Conservation (phyloP, 2,113 vertebrate species). For the Nicator chloris region DNA sequence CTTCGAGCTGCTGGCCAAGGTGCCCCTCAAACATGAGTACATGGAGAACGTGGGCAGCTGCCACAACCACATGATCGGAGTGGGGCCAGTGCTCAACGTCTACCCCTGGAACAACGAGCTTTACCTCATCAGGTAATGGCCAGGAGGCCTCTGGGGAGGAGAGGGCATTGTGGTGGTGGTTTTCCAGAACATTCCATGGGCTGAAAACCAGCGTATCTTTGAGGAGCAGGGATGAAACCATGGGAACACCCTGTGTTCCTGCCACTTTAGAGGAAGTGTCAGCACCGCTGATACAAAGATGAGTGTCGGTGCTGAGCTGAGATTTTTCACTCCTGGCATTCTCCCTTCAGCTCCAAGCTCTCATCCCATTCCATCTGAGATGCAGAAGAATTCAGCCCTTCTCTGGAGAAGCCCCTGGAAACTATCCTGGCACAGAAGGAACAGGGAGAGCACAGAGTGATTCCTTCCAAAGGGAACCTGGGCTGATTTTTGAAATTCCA, state of each 20-base stretch:
- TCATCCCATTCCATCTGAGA: not conserved
- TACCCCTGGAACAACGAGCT: constrained; percentile 95
- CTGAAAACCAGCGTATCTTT: rapidly evolving
- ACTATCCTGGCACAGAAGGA: not conserved
- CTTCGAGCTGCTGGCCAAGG: constrained; percentile 83
- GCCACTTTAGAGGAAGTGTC: rapidly evolving
- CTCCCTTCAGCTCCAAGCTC: not conserved
- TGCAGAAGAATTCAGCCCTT: not conserved
- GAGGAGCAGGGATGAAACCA: not conserved
- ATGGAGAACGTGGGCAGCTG: constrained; percentile 79
- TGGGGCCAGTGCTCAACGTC: constrained; percentile 84
- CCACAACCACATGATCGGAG: constrained; percentile 85
- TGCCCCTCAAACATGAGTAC: constrained; percentile 88
- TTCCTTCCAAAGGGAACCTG: not conserved
- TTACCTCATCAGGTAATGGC: constrained; percentile 83
- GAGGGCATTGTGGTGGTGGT: not conserved
- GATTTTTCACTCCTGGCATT: not conserved
- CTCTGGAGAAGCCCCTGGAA: not conserved
- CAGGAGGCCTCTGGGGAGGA: not conserved
- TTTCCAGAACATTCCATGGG: not conserved
- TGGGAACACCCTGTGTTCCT: not conserved
- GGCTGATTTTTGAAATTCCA: not conserved
- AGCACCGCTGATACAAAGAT: not conserved
- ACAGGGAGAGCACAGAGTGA: rapidly evolving
- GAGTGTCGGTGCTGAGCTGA: not conserved